Base-by-base conservation (phyloP, 2,113 vertebrate genomes). In the Indri indri region DNA sequence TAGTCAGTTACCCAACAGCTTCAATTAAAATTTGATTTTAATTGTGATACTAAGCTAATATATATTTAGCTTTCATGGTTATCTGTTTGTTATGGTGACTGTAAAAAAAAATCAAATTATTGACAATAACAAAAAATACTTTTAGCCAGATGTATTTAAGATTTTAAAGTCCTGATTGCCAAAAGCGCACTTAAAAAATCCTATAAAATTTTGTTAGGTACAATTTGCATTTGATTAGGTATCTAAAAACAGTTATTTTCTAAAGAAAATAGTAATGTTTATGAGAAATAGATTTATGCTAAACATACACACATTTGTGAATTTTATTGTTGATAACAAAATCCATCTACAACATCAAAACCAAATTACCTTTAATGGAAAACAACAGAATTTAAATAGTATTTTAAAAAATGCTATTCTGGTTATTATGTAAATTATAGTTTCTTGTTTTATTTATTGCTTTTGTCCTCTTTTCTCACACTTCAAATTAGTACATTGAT, bases 271-370 rank as follows among this genome's bases (percentile, higher is more conserved):
- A 42, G 40, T 79, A 89, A 68, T 90, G 23, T 84, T 80, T 63
- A 13, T 92, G 79, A 70, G 52, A 90, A 71, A 52, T 37, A 93
- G 57, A 82, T 95, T 90, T 92, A 42, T 91, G 34, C 66, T 84
- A 89, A 66, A 73, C 20, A 57, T 83, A 54, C 6, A 61, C 12
- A 47, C 1, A 66, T 22, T 85, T 82, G 40, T 92, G 37, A 82
- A 32, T 88, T 74, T 89, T 73, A 61, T 76, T 65, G 4, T 73
- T 77, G 8, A 40, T 80, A 71, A 90, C 11, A 87, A 95, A 61
- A 3, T 94, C 37, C 83, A 22, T 94, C 52, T 92, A 20, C 25
- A 50, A 87, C 23, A 77, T 86, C 77, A 91, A 90, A 96, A 20
- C 42, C 54, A 37, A 86, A 18, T 92, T 74, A 89, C 30, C 86